Base-by-base conservation (phyloP, 2,113 vertebrate genomes). In the Barnardius zonarius region DNA sequence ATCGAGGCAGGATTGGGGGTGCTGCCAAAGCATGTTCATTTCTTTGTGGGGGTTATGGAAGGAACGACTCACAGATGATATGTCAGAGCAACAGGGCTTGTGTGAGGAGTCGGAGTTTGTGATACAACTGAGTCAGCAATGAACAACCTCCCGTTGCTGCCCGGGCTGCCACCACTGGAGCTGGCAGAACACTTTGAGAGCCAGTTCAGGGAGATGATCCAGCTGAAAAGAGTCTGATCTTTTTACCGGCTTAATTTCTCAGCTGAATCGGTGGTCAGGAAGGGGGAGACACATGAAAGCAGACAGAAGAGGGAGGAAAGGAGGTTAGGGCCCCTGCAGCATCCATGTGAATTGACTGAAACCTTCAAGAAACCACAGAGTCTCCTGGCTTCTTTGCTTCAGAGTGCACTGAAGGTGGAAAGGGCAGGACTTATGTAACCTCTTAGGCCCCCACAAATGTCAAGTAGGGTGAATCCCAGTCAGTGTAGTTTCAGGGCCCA, bases 11-110 rank as follows among this genome's bases (percentile, higher is more conserved):
- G 43, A 75, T 9, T 49, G 19, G 61, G 25, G 83, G 43, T 84
- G 83, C 84, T 96, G 91, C 86, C 91, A 92, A 72, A 91, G 52
- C 39, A 44, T 91, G 61, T 78, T 86, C 82, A 30, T 55, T 83
- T 88, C 77, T 76, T 88, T 87, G 61, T 28, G 66, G 68, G 43
- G 30, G 10, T 86, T 68, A 43, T 84, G 48, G 69, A 72, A 93
- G 61, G 69, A 95, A 46, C 3, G 0, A n/a, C 69, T 82, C 77
- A 43, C 35, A 54, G 57, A 39, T 92, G 11, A 33, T 83, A 33
- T 9, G 7, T 87, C 39, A 81, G 66, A 91, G 92, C 55, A 70
- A 6, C 41, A 55, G 69, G 30, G 24, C n/a, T 86, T 63, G 18
- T 63, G 35, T 41, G 69, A 89, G 39, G 33, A 82, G 66, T 62